Evolutionary conservation across 1,140 invertebrate genomes (phyloP).

Genomic region (Heliothis virescens): DNA sequence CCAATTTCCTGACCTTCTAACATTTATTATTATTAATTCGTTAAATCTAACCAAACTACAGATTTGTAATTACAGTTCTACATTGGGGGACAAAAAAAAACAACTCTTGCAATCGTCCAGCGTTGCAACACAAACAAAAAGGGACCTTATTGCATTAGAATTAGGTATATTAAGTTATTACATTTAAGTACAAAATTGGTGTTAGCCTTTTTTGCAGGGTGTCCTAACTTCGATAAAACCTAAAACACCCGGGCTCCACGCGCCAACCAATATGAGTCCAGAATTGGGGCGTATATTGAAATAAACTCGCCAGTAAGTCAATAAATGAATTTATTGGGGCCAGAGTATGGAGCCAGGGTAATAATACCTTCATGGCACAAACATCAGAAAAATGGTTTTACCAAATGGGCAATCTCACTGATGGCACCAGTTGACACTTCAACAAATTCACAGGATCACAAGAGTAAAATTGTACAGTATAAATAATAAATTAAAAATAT

Average conservation of each 20-base stretch:
- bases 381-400: background rate
- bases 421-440: background rate
- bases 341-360: background rate
- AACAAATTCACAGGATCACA: background rate
- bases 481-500: slow-evolving; percentile 12
- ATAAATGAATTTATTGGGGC: background rate
- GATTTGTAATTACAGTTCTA: slow-evolving; percentile 24
- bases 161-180: background rate
- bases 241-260: background rate
- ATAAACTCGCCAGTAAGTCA: background rate
- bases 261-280: background rate
- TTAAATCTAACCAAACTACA: slow-evolving; percentile 28
- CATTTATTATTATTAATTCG: slow-evolving; percentile 24
- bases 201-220: slow-evolving; percentile 15
- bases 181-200: slow-evolving; percentile 41
- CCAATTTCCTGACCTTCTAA: slow-evolving; percentile 8
- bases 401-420: background rate
- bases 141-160: slow-evolving; percentile 18
- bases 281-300: background rate
- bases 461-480: background rate
- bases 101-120: slow-evolving; percentile 13
- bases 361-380: background rate
- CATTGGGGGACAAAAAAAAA: slow-evolving; percentile 3
- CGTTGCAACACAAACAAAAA: slow-evolving; percentile 27
- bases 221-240: slow-evolving; percentile 20